phyloP scores from a whole-genome alignment of 2,888 invertebrate species.

The Epinotia ramella region DNA sequence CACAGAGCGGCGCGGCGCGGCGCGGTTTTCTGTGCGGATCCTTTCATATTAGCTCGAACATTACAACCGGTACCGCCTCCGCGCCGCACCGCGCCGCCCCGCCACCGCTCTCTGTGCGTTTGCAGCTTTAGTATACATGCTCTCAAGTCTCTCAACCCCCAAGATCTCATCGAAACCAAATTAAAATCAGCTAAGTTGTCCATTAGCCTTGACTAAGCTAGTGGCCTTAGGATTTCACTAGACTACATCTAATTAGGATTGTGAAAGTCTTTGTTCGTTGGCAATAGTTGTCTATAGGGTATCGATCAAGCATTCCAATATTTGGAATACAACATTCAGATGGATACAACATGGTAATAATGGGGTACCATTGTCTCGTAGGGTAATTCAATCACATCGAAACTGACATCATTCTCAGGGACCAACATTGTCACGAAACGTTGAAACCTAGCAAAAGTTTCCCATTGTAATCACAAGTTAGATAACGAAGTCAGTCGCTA shows the following conservation, averaged over 20 bases:
- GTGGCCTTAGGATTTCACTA: constrained; percentile 20
- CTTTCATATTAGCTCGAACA: too few relatives aligned
- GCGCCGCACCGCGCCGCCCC: too few relatives aligned
- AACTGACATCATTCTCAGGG: constrained; percentile 40
- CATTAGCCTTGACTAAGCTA: constrained; percentile 1
- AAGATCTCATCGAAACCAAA: neutral
- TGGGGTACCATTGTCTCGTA: constrained; percentile 41
- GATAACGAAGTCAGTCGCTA: constrained; percentile 29
- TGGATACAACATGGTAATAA: constrained; percentile 32
- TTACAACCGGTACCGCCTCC: too few relatives aligned
- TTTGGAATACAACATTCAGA: constrained; percentile 21
- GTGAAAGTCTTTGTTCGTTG: constrained; percentile 11
- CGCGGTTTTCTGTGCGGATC: too few relatives aligned
- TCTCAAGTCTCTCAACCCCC: too few relatives aligned
- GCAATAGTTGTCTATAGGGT: neutral
- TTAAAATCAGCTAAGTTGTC: neutral
- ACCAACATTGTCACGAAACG: constrained; percentile 27
- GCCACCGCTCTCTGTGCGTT: too few relatives aligned
- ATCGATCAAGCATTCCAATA: constrained; percentile 19
- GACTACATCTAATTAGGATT: constrained; percentile 7
- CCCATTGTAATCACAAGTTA: constrained; percentile 27
- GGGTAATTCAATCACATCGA: constrained; percentile 39
- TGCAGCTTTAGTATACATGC: too few relatives aligned
- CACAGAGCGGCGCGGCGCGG: too few relatives aligned
- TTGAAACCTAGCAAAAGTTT: constrained; percentile 26